Evolutionary conservation across 2,888 invertebrate species (phyloP).

Genomic region (Himalopsyche kuldschensis): DNA sequence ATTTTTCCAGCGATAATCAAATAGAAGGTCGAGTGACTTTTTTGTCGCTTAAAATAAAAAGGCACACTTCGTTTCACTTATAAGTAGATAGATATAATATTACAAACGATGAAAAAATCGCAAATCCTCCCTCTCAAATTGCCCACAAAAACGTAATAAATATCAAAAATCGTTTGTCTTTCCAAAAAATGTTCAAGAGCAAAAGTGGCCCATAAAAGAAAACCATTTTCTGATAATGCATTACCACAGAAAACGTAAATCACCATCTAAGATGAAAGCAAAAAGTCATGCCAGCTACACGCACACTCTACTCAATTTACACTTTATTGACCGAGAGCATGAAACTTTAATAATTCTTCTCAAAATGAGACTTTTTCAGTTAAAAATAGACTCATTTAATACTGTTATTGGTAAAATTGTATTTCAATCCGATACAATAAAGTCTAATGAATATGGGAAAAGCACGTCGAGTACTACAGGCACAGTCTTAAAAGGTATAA

Average conservation of each 20-base stretch:
- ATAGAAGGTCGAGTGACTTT: too few species aligned
- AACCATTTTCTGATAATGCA: conserved; percentile 11
- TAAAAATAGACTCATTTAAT: too few species aligned
- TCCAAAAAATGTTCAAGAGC: neutral
- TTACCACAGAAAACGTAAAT: neutral
- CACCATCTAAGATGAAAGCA: neutral
- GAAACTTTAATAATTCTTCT: neutral
- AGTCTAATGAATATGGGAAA: too few species aligned
- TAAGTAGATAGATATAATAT: neutral
- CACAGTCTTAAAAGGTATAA: too few species aligned
- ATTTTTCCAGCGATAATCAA: too few species aligned
- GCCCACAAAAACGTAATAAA: neutral
- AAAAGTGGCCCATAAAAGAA: neutral
- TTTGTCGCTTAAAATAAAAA: too few species aligned
- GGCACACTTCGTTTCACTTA: too few species aligned
- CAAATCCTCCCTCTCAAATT: neutral
- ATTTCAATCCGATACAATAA: too few species aligned
- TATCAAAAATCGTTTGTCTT: conserved; percentile 1
- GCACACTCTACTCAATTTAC: neutral
- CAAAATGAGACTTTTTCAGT: neutral
- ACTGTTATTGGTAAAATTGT: too few species aligned
- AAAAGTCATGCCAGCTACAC: neutral
- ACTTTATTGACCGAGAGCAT: neutral
- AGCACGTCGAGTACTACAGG: too few species aligned
- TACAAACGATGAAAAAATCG: neutral